Conservation (phyloP, 2,888 invertebrate species). For the Apodemia duryi region DNA sequence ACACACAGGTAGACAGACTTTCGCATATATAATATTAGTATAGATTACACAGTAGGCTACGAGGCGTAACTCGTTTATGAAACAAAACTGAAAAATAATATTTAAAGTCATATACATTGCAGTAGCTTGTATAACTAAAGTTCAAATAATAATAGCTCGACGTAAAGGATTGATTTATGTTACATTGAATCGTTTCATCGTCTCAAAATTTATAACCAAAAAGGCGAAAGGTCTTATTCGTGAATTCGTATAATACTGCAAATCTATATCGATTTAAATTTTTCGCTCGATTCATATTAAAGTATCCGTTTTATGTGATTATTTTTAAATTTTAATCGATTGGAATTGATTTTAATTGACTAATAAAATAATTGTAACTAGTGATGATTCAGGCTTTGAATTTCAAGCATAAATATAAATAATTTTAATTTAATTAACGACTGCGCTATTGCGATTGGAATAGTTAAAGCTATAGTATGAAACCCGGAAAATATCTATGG, state of each 20-base stretch:
- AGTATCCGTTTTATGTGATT: not conserved
- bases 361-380: not conserved
- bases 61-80: too few species aligned
- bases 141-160: constrained; percentile 44
- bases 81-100: too few species aligned
- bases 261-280: not conserved
- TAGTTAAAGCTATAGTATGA: too few species aligned
- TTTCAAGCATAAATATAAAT: too few species aligned
- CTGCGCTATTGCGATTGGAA: too few species aligned
- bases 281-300: not conserved
- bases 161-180: constrained; percentile 41
- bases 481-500: too few species aligned
- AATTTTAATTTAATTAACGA: too few species aligned
- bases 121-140: not conserved
- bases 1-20: too few species aligned
- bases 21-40: too few species aligned
- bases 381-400: not conserved
- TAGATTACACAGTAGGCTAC: too few species aligned
- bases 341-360: not conserved
- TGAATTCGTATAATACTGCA: constrained; percentile 32
- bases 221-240: constrained; percentile 42
- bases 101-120: too few species aligned
- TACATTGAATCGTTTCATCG: constrained; percentile 45
- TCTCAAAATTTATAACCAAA: constrained; percentile 44
- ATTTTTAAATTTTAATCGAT: not conserved